Conservation (phyloP, 1,140 invertebrate species). For the Amyelois transitella region DNA sequence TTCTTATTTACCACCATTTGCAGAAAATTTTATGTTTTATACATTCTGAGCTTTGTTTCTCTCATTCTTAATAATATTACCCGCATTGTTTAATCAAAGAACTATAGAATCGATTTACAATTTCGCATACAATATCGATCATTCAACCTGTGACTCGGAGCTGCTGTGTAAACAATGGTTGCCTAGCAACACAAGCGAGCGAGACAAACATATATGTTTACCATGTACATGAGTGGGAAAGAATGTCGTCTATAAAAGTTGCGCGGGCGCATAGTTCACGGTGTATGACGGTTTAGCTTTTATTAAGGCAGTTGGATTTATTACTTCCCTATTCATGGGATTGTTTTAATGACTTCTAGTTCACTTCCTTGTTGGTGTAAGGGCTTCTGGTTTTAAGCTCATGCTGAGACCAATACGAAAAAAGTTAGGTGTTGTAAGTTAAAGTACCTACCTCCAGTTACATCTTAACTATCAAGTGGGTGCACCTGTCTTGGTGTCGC, state of each 20-base stretch:
- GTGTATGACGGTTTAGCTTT: constrained; percentile 23
- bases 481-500: too few relatives aligned
- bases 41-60: too few relatives aligned
- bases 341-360: constrained; percentile 13
- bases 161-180: constrained; percentile 33
- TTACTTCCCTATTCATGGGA: constrained; percentile 26
- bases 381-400: background rate
- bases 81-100: background rate
- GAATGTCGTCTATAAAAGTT: constrained; percentile 40
- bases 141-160: constrained; percentile 10
- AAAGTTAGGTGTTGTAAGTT: too few relatives aligned
- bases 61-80: background rate
- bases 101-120: constrained; percentile 1
- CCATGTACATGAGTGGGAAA: background rate
- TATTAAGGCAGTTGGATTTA: constrained; percentile 29
- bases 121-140: constrained; percentile 22
- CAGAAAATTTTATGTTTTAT: too few relatives aligned
- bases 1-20: too few relatives aligned
- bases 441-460: too few relatives aligned
- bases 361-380: background rate
- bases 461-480: too few relatives aligned
- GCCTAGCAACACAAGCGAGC: constrained; percentile 25
- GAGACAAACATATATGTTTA: constrained; percentile 9
- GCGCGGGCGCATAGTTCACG: constrained; percentile 29
- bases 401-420: too few relatives aligned